phyloP scores from a whole-genome alignment of 2,113 vertebrate genomes.

The Sylvilagus bachmani region DNA sequence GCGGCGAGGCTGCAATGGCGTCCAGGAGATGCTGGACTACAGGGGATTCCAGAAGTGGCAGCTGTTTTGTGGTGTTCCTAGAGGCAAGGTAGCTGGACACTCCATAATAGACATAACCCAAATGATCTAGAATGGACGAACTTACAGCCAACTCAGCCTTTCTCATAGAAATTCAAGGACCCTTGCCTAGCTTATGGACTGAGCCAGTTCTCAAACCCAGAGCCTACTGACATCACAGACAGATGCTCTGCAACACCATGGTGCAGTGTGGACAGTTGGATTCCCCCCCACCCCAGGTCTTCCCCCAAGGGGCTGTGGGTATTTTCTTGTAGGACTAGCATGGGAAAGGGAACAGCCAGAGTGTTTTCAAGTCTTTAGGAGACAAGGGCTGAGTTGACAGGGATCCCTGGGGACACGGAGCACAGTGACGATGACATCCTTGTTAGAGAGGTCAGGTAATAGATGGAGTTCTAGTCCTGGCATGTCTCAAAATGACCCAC shows the following conservation, averaged over 20 bases:
- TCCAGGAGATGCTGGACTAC: neutral
- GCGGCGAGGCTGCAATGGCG: neutral
- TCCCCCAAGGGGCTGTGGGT: neutral
- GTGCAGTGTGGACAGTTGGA: neutral
- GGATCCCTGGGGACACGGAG: neutral
- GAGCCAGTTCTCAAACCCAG: neutral
- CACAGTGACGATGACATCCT: neutral
- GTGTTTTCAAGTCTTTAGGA: neutral
- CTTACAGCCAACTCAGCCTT: neutral
- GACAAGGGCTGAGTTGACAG: neutral
- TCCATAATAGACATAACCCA: neutral
- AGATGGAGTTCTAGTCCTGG: neutral
- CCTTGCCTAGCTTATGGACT: neutral
- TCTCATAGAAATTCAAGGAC: neutral
- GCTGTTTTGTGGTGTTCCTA: neutral
- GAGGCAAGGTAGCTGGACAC: neutral
- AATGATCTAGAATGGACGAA: neutral
- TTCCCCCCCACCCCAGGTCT: no score
- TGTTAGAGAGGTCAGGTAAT: neutral
- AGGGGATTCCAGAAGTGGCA: neutral
- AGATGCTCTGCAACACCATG: neutral
- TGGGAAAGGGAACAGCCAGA: neutral
- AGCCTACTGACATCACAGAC: neutral
- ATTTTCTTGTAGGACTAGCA: neutral
- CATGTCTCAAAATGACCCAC: conserved; percentile 2